Evolutionary conservation across 2,797 vertebrate species (phyloP), one percentile per base, ranked within the genome.

Genomic region (Pseudomugil tenellus): DNA sequence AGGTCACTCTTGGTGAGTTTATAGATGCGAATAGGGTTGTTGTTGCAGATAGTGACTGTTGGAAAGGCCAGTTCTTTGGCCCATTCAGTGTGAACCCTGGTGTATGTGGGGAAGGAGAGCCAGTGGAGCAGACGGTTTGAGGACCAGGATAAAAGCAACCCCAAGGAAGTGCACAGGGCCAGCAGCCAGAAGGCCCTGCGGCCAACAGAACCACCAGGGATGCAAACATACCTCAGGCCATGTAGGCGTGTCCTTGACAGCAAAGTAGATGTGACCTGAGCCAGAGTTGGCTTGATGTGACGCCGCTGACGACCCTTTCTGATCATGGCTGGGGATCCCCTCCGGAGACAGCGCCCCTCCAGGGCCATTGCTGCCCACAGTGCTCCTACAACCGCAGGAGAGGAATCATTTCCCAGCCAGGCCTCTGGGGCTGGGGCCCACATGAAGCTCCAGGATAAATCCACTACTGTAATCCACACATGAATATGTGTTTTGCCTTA

Each of bases 1-100:
- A 99, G 90, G 90, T 99, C 98, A 35, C 96, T 97, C 91, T 98
- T 98, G 92, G 97, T 97, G 82, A 99, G 96, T 74, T 96, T 96
- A 78, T 96, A 96, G 80, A 99, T 96, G 69, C 97, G 96, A 46
- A 98, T 93, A 0, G 97, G 97, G 91, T 99, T 99, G 93, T 99
- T 99, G 95, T 99, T 99, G 92, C 98, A 99, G 87, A 99, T 94
- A n/a, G 98, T 99, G 90, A 99, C 94, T 1, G 97, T 92, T 28
- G 97, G 97, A 90, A 99, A 99, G 68, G 95, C 84, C 81, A 99
- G 91, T 92, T 97, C 96, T 80, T 95, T 96, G 88, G 96, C 97
- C 97, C 97, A 99, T 91, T 97, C 95, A 1, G 95, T 94, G 89
- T 98, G 96, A 82, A 98, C 91, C 28, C 95, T 92, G 10, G 97